phyloP scores from a whole-genome alignment of 1,140 invertebrate genomes.

The Homalodisca vitripennis region DNA sequence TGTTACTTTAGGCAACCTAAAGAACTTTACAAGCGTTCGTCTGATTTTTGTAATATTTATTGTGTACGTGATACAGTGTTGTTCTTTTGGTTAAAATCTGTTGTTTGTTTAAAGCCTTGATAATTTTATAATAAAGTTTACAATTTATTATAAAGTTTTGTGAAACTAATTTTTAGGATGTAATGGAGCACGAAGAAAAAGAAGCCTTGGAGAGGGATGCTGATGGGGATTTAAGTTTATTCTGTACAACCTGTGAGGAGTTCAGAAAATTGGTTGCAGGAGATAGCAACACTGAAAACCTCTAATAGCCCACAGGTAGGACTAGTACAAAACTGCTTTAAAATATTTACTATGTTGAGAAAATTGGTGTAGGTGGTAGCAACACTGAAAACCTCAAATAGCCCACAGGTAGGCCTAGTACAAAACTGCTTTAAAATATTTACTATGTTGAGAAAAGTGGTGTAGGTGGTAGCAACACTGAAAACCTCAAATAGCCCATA shows the following conservation, averaged over 20 bases:
- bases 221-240: conserved; percentile 65
- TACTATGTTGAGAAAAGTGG: conserved; percentile 8
- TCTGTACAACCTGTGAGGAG: conserved; percentile 64
- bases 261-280: conserved; percentile 62
- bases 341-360: background rate
- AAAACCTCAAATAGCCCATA: conserved; percentile 57
- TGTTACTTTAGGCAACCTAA: too few species aligned
- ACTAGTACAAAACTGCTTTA: conserved; percentile 13
- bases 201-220: conserved; percentile 64
- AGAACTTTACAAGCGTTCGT: too few species aligned
- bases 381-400: background rate
- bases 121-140: too few species aligned
- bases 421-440: conserved; percentile 37
- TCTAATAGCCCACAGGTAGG: conserved; percentile 54
- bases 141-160: too few species aligned
- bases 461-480: conserved; percentile 40
- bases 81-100: too few species aligned
- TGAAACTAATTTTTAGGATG: conserved; percentile 60
- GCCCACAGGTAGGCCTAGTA: too few species aligned
- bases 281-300: conserved; percentile 63
- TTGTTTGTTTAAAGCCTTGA: too few species aligned
- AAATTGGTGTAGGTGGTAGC: background rate
- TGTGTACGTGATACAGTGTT: too few species aligned
- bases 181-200: conserved; percentile 68
- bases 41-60: too few species aligned